Evolutionary conservation across 2,888 invertebrate genomes (phyloP).

Genomic region (Therioaphis trifolii): DNA sequence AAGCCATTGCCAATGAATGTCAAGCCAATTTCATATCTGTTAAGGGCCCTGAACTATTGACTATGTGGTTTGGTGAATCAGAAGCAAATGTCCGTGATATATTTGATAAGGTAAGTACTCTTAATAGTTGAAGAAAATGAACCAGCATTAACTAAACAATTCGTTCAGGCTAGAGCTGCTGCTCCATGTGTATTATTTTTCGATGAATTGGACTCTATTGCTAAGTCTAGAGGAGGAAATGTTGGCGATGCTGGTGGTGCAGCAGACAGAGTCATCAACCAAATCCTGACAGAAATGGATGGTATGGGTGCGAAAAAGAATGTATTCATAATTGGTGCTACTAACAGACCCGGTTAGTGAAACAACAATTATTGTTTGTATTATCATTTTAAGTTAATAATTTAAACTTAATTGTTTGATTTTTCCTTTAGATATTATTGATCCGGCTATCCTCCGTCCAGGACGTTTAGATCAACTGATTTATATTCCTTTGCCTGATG

Average conservation of each 20-base stretch:
- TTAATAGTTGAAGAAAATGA: constrained; percentile 1
- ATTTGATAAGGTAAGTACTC: constrained; percentile 88
- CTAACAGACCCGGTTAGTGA: constrained; percentile 78
- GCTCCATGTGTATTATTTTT: constrained; percentile 99
- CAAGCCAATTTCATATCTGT: constrained; percentile 99
- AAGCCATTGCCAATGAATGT: constrained; percentile 99
- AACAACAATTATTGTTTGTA: too few relatives aligned
- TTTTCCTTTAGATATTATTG: constrained; percentile 88
- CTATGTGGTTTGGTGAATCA: constrained; percentile 99
- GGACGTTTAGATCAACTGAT: constrained; percentile 99
- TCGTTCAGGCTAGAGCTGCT: constrained; percentile 88
- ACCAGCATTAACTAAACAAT: not conserved
- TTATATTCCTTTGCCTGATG: constrained; percentile 99
- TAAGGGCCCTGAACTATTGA: constrained; percentile 96
- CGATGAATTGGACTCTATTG: constrained; percentile 99
- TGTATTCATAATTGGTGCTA: constrained; percentile 98
- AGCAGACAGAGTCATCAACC: constrained; percentile 99
- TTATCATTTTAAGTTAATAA: not conserved
- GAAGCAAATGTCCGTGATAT: constrained; percentile 99
- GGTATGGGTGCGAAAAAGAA: constrained; percentile 99
- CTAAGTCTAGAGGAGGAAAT: constrained; percentile 97
- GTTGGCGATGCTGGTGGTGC: constrained; percentile 98
- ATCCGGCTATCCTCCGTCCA: constrained; percentile 97
- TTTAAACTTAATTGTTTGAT: not conserved
- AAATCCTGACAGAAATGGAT: constrained; percentile 99